Conservation (phyloP, 92 coral and sea anemone genomes). For the Heliopora coerulea region DNA sequence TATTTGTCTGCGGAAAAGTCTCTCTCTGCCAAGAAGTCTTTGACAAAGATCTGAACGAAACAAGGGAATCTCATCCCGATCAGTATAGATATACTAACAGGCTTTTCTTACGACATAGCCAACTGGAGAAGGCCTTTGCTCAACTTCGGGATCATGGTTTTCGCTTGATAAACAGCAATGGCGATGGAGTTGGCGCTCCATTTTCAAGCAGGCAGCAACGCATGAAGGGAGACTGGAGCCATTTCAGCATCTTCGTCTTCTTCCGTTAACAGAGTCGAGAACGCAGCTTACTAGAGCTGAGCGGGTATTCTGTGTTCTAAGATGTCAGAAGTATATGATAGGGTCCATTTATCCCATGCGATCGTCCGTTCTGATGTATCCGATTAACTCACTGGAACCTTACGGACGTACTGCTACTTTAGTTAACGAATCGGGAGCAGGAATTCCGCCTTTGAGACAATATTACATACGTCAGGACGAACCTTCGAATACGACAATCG, state of each 20-base stretch:
- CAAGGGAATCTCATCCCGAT: conserved; percentile 79
- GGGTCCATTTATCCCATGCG: no score
- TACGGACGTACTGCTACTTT: no score
- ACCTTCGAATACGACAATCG: no score
- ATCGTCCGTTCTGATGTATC: no score
- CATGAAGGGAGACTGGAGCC: conserved; percentile 85
- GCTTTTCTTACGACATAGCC: conserved; percentile 77
- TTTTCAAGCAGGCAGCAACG: conserved; percentile 18
- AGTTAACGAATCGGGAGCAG: no score
- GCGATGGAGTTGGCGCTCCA: conserved; percentile 50
- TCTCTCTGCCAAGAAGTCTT: conserved; percentile 85
- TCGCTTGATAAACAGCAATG: conserved; percentile 69
- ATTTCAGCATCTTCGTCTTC: conserved; percentile 72
- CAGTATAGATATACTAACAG: conserved; percentile 82
- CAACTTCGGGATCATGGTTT: conserved; percentile 71
- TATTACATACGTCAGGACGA: no score
- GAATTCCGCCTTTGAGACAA: no score
- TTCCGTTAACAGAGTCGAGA: conserved; percentile 51
- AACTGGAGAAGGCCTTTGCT: conserved; percentile 80
- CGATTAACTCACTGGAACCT: no score
- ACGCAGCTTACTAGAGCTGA: no score
- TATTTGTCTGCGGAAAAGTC: conserved; percentile 80
- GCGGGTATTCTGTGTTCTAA: no score
- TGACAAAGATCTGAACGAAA: conserved; percentile 72
- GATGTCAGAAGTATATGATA: no score